These are phyloP conservation scores for Sebastes oblongus DNA, from an alignment of 2,797 vertebrate species.

Conservation along the genomic window DNA sequence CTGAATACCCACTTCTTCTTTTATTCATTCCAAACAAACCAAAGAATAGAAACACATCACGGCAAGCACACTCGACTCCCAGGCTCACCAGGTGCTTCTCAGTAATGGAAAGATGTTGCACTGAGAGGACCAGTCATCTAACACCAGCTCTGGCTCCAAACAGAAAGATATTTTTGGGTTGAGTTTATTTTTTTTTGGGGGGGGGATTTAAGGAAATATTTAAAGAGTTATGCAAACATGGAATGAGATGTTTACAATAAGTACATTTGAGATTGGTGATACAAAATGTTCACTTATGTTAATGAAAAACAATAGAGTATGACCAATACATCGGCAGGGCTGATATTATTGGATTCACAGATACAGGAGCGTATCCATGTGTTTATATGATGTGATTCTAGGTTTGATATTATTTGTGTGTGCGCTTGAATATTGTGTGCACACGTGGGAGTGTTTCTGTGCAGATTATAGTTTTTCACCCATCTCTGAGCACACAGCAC, in stretches of 20 bases:
- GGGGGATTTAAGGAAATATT: not conserved
- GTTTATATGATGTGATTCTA: not conserved
- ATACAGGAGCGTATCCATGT: not conserved
- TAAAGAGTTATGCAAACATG: not conserved
- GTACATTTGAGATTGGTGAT: not conserved
- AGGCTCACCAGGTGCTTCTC: not conserved
- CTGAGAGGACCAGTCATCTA: not conserved
- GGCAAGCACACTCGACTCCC: not conserved
- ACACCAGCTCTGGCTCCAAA: not conserved
- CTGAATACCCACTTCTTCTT: not conserved
- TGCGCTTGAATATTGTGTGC: not conserved
- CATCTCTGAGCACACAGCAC: constrained; percentile 51
- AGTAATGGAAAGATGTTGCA: not conserved
- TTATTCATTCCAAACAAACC: not conserved
- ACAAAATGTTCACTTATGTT: not conserved
- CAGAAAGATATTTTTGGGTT: not conserved
- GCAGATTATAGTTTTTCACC: constrained; percentile 56
- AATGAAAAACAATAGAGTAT: too few relatives aligned
- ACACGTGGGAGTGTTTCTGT: not conserved
- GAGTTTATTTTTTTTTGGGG: not conserved
- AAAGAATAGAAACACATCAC: not conserved
- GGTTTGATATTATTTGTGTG: not conserved
- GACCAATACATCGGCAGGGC: not conserved
- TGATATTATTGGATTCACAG: not conserved
- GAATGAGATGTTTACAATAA: not conserved